Conservation (phyloP, 2,113 vertebrate genomes). For the Turdus rufiventris region DNA sequence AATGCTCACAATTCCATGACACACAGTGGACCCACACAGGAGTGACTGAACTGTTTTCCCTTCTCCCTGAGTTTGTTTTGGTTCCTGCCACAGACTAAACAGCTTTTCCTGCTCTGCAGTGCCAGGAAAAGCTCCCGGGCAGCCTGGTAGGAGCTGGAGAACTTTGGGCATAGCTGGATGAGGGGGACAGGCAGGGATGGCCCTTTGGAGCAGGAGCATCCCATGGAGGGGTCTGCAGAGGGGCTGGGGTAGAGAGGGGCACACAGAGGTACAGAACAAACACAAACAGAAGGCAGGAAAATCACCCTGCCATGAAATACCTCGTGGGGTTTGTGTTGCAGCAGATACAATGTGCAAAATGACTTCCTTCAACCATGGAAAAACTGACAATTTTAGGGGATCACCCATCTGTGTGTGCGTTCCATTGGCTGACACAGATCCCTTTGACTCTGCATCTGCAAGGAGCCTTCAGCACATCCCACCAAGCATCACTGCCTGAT, state of each 20-base stretch:
- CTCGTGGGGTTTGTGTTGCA: neutral
- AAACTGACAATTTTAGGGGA: neutral
- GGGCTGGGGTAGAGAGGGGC: neutral
- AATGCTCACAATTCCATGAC: neutral
- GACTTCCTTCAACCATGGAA: fast-evolving
- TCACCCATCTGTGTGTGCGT: neutral
- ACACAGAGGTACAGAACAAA: neutral
- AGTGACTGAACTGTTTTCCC: neutral
- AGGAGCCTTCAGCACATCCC: neutral
- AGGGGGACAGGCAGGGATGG: neutral
- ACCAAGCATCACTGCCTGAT: neutral
- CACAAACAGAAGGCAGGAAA: neutral
- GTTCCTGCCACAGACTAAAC: neutral
- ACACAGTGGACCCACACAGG: neutral
- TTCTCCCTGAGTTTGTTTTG: neutral
- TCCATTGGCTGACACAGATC: fast-evolving
- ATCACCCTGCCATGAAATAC: neutral
- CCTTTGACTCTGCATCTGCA: neutral
- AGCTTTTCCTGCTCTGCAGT: neutral
- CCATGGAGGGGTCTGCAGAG: neutral
- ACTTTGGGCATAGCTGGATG: neutral
- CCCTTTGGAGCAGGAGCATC: neutral
- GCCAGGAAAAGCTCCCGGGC: neutral
- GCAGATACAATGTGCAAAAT: neutral
- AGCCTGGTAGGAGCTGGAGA: neutral